Percentiles rank a stretch among this genome's conserved stretches.
Evolutionary conservation across 2,888 invertebrate species (phyloP).

Genomic region (Priocnemis perturbator): DNA sequence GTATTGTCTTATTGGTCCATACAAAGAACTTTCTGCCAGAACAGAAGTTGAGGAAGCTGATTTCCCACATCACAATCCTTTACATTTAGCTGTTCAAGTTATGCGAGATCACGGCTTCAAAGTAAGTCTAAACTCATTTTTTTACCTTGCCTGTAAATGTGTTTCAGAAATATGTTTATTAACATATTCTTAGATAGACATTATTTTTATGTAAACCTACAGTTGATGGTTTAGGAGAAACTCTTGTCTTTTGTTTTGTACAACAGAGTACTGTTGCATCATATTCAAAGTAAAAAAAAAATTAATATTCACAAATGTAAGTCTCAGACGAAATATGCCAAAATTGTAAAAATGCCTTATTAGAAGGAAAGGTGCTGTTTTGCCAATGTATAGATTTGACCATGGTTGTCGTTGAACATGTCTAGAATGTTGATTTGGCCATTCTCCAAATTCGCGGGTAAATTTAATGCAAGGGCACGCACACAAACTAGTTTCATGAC

Average conservation of each 20-base stretch:
- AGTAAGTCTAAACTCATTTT: conserved; percentile 75
- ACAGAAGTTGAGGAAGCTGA: conserved; percentile 97
- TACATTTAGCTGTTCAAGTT: conserved; percentile 85
- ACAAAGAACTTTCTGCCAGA: conserved; percentile 94
- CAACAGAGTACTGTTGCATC: neutral
- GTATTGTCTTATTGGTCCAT: conserved; percentile 96
- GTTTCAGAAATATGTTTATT: neutral
- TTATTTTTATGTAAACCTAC: too few species aligned
- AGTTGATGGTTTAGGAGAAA: neutral
- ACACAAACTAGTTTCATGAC: neutral
- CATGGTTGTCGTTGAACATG: neutral
- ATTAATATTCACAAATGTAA: neutral
- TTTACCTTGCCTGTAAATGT: too few species aligned
- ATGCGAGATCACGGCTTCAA: conserved; percentile 92
- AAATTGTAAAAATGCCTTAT: neutral
- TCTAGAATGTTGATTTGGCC: conserved; percentile 45
- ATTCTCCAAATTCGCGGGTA: conserved; percentile 44
- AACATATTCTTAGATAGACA: too few species aligned
- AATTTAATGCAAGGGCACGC: conserved; percentile 54
- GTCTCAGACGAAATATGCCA: neutral
- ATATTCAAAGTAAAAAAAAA: neutral
- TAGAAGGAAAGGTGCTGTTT: neutral
- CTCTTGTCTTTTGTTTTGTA: neutral
- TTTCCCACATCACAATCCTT: conserved; percentile 84
- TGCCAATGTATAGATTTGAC: neutral